Conservation (phyloP, 37 sponge, comb jelly and placozoan genomes). For the Geodia barretti region DNA sequence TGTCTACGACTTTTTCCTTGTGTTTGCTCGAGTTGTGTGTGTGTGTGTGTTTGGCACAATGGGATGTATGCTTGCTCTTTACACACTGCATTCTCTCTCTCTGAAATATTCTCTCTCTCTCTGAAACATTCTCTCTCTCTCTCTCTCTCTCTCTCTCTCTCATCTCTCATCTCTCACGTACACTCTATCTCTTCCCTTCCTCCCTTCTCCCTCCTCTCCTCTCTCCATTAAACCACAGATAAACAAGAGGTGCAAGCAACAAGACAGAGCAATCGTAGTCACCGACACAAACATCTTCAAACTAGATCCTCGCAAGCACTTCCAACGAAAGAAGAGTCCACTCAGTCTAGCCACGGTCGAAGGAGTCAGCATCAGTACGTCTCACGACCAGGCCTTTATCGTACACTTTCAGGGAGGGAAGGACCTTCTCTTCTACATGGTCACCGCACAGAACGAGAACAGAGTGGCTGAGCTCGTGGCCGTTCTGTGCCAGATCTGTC, state of each 20-base stretch:
- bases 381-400: constrained; percentile 49
- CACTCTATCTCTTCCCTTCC: not conserved
- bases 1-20: too few species aligned
- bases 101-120: constrained; percentile 25
- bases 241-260: constrained; percentile 59
- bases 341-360: constrained; percentile 28
- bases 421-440: constrained; percentile 58
- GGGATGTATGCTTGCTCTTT: too few species aligned
- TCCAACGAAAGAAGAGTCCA: constrained; percentile 62
- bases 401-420: constrained; percentile 47
- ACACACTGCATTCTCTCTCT: too few species aligned
- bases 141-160: not conserved
- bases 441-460: constrained; percentile 35
- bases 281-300: constrained; percentile 68
- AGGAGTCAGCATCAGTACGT: constrained; percentile 44
- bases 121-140: not conserved
- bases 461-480: constrained; percentile 61
- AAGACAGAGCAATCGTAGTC: constrained; percentile 51
- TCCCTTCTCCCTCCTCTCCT: not conserved
- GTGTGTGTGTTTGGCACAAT: too few species aligned
- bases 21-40: too few species aligned
- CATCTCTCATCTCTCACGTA: not conserved
- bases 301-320: constrained; percentile 64
- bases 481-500: constrained; percentile 61
- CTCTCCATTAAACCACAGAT: constrained; percentile 18